A percentile compares a stretch with the other conserved stretches of the same genome.
These are phyloP conservation scores for Trichonephila clavata DNA, from an alignment of 1,140 invertebrate species.

Conservation along the genomic window DNA sequence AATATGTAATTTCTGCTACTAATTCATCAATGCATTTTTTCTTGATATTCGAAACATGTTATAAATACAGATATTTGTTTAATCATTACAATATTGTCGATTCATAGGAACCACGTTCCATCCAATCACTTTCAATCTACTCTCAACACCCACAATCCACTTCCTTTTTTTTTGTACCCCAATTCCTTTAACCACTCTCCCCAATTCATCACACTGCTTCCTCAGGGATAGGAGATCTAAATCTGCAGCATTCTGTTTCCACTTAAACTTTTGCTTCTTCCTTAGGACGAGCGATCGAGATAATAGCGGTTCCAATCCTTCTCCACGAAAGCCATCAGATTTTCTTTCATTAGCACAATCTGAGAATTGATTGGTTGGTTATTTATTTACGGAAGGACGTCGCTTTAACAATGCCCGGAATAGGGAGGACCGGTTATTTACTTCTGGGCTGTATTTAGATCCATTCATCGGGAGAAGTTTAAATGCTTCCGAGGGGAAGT, in stretches of 20 bases:
- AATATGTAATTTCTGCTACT: no score
- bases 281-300: not conserved
- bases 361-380: conserved; percentile 33
- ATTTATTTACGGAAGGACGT: conserved; percentile 29
- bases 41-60: no score
- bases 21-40: no score
- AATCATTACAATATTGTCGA: no score
- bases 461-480: conserved; percentile 19
- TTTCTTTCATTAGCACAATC: conserved; percentile 43
- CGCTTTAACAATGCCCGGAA: not conserved
- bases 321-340: conserved; percentile 3
- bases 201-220: conserved; percentile 34
- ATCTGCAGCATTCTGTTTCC: not conserved
- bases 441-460: conserved; percentile 18
- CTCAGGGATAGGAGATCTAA: conserved; percentile 12
- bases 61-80: no score
- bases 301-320: not conserved
- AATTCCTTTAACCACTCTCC: not conserved
- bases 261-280: conserved; percentile 41
- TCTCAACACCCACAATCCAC: not conserved
- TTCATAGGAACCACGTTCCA: not conserved
- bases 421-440: not conserved
- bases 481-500: not conserved
- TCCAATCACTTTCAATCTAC: not conserved
- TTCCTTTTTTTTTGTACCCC: not conserved